phyloP scores from a whole-genome alignment of 2,113 vertebrate genomes.

The Podarcis muralis region DNA sequence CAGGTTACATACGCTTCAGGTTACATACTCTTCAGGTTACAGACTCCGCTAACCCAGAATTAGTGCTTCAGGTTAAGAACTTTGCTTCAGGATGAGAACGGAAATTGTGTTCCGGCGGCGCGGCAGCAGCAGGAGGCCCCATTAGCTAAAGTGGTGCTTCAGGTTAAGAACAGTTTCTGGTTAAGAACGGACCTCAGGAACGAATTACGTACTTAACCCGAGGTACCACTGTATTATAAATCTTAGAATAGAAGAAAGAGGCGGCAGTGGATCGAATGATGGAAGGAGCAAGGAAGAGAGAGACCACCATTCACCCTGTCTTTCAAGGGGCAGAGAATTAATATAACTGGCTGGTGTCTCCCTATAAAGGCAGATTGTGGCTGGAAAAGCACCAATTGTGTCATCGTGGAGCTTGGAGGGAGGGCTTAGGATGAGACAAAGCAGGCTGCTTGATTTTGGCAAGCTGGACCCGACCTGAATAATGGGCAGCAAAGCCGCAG shows the following conservation, averaged over 20 bases:
- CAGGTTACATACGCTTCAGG: too few species aligned
- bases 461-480: slow-evolving; percentile 13
- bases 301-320: background rate
- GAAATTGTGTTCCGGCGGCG: too few species aligned
- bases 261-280: background rate
- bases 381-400: background rate
- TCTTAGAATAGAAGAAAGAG: background rate
- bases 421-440: background rate
- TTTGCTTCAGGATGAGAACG: too few species aligned
- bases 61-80: too few species aligned
- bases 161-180: too few species aligned
- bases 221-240: background rate
- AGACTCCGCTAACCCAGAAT: too few species aligned
- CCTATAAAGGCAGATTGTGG: background rate
- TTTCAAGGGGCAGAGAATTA: background rate
- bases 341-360: background rate
- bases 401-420: background rate
- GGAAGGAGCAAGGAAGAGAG: background rate
- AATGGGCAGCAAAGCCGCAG: slow-evolving; percentile 25
- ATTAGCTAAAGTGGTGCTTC: too few species aligned
- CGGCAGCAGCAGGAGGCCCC: too few species aligned
- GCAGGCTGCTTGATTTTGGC: slow-evolving; percentile 6
- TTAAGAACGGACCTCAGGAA: too few species aligned
- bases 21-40: too few species aligned
- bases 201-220: too few species aligned